A percentile compares a stretch with the other conserved stretches of the same genome.
Evolutionary conservation across 1,140 invertebrate species (phyloP).

Genomic region (Bombus breviceps): DNA sequence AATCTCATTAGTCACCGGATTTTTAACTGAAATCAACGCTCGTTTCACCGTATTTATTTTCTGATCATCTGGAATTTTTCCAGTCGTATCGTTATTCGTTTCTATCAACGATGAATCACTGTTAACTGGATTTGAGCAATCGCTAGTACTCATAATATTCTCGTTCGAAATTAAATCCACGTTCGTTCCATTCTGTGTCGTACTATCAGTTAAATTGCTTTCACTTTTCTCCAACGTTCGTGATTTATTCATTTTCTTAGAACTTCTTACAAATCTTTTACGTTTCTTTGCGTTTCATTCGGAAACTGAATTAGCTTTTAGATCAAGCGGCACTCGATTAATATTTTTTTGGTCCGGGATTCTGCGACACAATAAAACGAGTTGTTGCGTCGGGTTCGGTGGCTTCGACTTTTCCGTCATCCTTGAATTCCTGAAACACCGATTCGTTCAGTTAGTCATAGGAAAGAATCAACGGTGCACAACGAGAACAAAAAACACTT

Average conservation of each 20-base stretch:
- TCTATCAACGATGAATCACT: not conserved
- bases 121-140: not conserved
- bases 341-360: too few relatives aligned
- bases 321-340: not conserved
- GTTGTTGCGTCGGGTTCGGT: not conserved
- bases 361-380: not conserved
- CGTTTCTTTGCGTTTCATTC: not conserved
- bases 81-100: too few relatives aligned
- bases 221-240: not conserved
- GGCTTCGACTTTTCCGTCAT: not conserved
- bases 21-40: not conserved
- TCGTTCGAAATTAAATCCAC: not conserved
- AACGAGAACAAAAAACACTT: not conserved
- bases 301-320: not conserved
- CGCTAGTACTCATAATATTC: too few relatives aligned
- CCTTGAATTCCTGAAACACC: conserved; percentile 28
- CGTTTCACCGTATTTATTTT: too few relatives aligned
- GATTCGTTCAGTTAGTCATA: conserved; percentile 26
- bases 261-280: not conserved
- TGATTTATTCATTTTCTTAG: not conserved
- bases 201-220: not conserved
- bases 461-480: not conserved
- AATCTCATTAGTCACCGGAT: not conserved
- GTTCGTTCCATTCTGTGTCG: not conserved
- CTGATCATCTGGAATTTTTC: not conserved